Evolutionary conservation across 2,113 vertebrate genomes (phyloP).

Genomic region (Amblyornis subalaris): DNA sequence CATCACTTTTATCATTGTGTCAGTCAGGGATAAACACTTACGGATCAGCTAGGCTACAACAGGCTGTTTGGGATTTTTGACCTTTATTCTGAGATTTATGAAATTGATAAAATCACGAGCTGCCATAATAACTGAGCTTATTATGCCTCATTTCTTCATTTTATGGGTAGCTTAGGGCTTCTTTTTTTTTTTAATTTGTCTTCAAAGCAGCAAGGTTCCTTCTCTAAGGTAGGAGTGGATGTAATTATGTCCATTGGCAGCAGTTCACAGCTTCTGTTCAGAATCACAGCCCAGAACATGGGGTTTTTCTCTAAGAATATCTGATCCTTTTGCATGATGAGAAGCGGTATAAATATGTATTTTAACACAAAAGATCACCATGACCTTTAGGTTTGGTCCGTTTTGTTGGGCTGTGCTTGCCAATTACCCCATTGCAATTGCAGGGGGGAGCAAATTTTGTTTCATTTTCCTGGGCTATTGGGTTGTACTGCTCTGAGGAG

Average conservation of each 20-base stretch:
- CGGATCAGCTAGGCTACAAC: background rate
- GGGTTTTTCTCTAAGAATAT: background rate
- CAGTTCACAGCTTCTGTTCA: background rate
- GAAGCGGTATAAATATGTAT: background rate
- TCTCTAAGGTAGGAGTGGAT: background rate
- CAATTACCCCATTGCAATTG: background rate
- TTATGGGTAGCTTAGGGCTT: background rate
- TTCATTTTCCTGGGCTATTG: background rate
- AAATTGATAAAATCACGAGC: background rate
- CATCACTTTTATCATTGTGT: background rate
- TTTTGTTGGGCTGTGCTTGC: background rate
- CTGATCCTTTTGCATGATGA: background rate
- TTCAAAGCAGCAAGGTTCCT: background rate
- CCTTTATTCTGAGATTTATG: slow-evolving; percentile 2
- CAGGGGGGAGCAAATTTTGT: accelerated
- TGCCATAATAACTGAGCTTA: background rate
- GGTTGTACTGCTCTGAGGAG: background rate
- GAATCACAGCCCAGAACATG: background rate
- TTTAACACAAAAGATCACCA: background rate
- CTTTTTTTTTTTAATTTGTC: background rate
- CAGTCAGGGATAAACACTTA: background rate
- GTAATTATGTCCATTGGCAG: slow-evolving; percentile 3
- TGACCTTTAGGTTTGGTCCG: background rate
- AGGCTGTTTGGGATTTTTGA: background rate
- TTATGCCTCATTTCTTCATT: background rate